These are phyloP conservation scores for Heteractis magnifica DNA, from an alignment of 92 coral and sea anemone genomes.

Conservation along the genomic window DNA sequence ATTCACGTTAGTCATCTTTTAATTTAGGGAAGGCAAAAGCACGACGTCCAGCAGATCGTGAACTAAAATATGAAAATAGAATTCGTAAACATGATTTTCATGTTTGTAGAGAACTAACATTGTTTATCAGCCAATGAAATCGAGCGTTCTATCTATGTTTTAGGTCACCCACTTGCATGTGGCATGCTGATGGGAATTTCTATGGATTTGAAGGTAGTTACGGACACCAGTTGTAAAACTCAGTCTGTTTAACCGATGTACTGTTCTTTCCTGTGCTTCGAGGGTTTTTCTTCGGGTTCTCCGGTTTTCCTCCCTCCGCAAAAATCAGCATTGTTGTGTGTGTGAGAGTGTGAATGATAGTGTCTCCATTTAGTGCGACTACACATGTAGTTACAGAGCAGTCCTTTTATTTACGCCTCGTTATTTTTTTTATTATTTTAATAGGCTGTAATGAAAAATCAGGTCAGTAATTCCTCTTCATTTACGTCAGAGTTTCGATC, in stretches of 20 bases:
- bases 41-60: no score
- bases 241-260: not conserved
- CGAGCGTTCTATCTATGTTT: not conserved
- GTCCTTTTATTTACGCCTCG: no score
- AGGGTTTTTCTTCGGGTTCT: no score
- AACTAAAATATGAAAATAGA: no score
- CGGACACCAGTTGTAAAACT: not conserved
- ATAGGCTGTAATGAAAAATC: constrained; percentile 52
- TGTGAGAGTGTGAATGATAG: no score
- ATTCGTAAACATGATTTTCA: not conserved
- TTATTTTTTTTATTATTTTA: not conserved
- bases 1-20: no score
- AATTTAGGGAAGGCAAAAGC: no score
- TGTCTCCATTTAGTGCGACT: no score
- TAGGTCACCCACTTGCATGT: constrained; percentile 85
- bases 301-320: no score
- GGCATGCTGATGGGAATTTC: constrained; percentile 77
- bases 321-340: no score
- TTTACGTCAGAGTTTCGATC: not conserved
- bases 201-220: constrained; percentile 76
- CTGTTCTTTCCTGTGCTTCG: not conserved
- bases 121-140: not conserved
- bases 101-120: no score
- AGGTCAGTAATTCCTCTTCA: constrained; percentile 18
- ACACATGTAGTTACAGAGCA: no score